These are phyloP conservation scores for Pangasius krempfi DNA, from an alignment of 2,797 vertebrate species.

Conservation along the genomic window DNA sequence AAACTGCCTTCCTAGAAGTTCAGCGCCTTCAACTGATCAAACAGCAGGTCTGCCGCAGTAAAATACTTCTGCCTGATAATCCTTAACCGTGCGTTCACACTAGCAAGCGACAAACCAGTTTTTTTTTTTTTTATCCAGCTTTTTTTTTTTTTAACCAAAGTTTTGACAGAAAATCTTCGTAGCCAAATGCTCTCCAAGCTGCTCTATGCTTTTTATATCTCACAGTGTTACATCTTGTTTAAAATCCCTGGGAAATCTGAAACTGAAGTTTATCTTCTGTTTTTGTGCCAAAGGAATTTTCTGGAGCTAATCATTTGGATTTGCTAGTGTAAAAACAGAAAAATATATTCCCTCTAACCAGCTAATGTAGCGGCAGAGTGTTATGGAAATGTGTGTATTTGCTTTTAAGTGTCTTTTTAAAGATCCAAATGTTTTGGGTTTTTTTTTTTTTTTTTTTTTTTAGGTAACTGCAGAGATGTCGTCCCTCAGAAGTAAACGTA, in stretches of 20 bases:
- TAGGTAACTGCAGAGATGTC: conserved; percentile 88
- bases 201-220: too few species aligned
- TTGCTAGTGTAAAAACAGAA: too few species aligned
- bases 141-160: neutral
- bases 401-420: neutral
- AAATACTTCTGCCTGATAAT: too few species aligned
- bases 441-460: conserved; percentile 17
- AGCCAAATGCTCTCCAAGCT: neutral
- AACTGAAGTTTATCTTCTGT: neutral
- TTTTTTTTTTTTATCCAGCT: too few species aligned
- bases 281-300: neutral
- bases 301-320: neutral
- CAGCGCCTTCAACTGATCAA: conserved; percentile 83
- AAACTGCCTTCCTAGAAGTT: conserved; percentile 85
- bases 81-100: neutral
- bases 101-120: neutral
- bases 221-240: neutral
- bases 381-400: neutral
- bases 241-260: neutral
- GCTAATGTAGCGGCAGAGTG: too few species aligned
- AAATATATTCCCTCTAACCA: neutral
- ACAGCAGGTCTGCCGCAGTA: conserved; percentile 81
- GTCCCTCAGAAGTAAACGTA: conserved; percentile 84
- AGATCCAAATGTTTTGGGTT: neutral
- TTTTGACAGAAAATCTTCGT: too few species aligned